These are phyloP conservation scores for Pediacus dermestoides DNA, from an alignment of 2,888 invertebrate species.

Conservation along the genomic window DNA sequence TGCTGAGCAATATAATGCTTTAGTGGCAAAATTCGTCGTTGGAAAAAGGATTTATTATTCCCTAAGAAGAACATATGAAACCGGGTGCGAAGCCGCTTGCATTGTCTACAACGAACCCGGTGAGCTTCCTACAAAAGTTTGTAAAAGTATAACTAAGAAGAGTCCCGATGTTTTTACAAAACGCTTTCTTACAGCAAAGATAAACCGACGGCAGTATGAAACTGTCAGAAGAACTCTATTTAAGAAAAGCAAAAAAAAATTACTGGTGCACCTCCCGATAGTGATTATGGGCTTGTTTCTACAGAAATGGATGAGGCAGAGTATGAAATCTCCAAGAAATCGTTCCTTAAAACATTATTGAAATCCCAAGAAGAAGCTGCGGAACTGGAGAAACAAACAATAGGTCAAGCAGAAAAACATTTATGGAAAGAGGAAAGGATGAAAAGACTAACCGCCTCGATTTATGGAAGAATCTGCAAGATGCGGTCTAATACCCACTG, in stretches of 20 bases:
- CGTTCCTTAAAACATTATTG: conserved; percentile 4
- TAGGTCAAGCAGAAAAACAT: conserved; percentile 3
- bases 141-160: conserved; percentile 6
- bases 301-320: neutral
- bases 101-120: conserved; percentile 32
- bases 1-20: conserved; percentile 35
- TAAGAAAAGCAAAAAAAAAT: conserved; percentile 6
- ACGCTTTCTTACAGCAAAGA: conserved; percentile 3
- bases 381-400: conserved; percentile 12
- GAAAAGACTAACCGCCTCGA: conserved; percentile 6
- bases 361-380: conserved; percentile 3
- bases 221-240: neutral
- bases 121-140: conserved; percentile 1
- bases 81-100: conserved; percentile 35
- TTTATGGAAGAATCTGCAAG: conserved; percentile 16
- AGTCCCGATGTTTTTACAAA: conserved; percentile 6
- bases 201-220: neutral
- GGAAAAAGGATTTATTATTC: conserved; percentile 40
- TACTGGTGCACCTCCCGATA: conserved; percentile 11
- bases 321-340: conserved; percentile 8
- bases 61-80: conserved; percentile 32
- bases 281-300: conserved; percentile 14
- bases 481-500: conserved; percentile 6
- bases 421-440: conserved; percentile 10
- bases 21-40: conserved; percentile 36